These are phyloP conservation scores for human DNA, from an alignment of 2,113 vertebrate genomes.

Conservation along the genomic window GRCh38 chr2:76530501-76531000, in stretches of 20 bases:
- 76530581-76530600: conserved; percentile 74
- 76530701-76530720: conserved; percentile 50
- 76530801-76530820: conserved; percentile 77
- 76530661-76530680: conserved; percentile 64
- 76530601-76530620: conserved; percentile 63
- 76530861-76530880: conserved; percentile 78
- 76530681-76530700: conserved; percentile 45
- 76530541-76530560: conserved; percentile 70
- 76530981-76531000: conserved; percentile 24
- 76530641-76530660: conserved; percentile 18
- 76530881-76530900: conserved; percentile 71
- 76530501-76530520: conserved; percentile 76
- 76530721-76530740: conserved; percentile 31
- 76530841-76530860: conserved; percentile 76
- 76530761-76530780: conserved; percentile 42
- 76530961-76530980: not conserved
- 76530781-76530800: conserved; percentile 62
- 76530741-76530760: conserved; percentile 9
- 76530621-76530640: conserved; percentile 47
- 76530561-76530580: conserved; percentile 50
- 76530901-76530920: conserved; percentile 68
- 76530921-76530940: conserved; percentile 59
- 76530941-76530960: conserved; percentile 55
- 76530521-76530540: conserved; percentile 73
- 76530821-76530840: conserved; percentile 78